A percentile compares a stretch with the other conserved stretches of the same genome.
These are phyloP conservation scores for Balearica regulorum DNA, from an alignment of 2,797 vertebrate genomes.

Conservation along the genomic window DNA sequence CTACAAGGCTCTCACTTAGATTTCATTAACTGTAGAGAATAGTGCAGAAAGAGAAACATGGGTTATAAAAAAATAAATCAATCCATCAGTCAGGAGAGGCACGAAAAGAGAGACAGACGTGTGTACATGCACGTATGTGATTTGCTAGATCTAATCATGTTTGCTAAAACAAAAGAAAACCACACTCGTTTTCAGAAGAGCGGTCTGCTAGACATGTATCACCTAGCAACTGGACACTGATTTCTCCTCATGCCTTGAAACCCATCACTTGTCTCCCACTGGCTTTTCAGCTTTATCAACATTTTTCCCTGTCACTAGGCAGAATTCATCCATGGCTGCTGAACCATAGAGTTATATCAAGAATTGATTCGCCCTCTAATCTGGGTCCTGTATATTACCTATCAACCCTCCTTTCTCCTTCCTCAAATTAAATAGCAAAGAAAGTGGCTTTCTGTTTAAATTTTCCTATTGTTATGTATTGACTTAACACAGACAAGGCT, in stretches of 20 bases:
- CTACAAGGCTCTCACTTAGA: neutral
- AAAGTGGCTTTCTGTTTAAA: slow-evolving; percentile 5
- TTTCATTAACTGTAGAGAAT: neutral
- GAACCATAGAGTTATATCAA: neutral
- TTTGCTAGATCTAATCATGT: neutral
- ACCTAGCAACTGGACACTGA: neutral
- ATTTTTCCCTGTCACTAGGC: neutral
- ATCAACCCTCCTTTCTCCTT: neutral
- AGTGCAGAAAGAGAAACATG: neutral
- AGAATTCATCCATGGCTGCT: neutral
- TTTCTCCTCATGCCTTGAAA: neutral
- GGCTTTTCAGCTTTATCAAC: slow-evolving; percentile 4
- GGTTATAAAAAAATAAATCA: neutral
- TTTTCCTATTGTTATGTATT: neutral
- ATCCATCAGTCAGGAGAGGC: neutral
- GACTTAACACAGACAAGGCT: neutral
- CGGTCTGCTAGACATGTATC: neutral
- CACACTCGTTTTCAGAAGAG: neutral
- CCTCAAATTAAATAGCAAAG: neutral
- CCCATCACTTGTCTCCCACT: neutral
- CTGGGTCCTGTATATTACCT: neutral
- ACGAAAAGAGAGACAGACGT: neutral
- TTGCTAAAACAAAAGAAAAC: neutral
- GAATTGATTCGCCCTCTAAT: neutral
- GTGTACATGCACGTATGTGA: neutral